These are phyloP conservation scores for Calephelis nemesis DNA, from an alignment of 1,140 invertebrate species.

Conservation along the genomic window DNA sequence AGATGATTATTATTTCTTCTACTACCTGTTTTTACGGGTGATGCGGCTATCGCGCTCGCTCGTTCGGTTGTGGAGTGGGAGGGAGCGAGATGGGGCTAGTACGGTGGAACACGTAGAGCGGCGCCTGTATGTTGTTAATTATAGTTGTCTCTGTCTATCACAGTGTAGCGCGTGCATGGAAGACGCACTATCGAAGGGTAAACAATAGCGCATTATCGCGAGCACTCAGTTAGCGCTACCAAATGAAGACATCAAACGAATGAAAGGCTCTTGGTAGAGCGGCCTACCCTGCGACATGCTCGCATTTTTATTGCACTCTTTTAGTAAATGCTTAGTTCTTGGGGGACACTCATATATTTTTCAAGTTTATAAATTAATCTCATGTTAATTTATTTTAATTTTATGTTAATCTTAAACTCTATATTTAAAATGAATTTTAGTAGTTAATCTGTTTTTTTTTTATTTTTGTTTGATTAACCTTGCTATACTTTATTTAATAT, in stretches of 20 bases:
- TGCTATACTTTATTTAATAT: no score
- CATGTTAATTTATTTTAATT: neutral
- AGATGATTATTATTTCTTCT: slow-evolving; percentile 81
- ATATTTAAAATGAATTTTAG: neutral
- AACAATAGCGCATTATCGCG: slow-evolving; percentile 77
- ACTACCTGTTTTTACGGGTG: slow-evolving; percentile 78
- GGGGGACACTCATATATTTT: slow-evolving; percentile 27
- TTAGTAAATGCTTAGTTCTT: slow-evolving; percentile 67
- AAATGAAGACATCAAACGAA: slow-evolving; percentile 78
- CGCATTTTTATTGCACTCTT: slow-evolving; percentile 74
- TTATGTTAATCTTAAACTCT: neutral
- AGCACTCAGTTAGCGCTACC: slow-evolving; percentile 63
- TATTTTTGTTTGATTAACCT: no score
- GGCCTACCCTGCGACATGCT: slow-evolving; percentile 61
- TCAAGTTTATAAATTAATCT: neutral
- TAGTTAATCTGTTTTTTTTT: neutral
- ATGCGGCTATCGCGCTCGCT: slow-evolving; percentile 51
- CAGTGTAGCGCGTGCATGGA: slow-evolving; percentile 65
- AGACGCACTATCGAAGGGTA: slow-evolving; percentile 73
- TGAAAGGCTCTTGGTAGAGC: slow-evolving; percentile 62
- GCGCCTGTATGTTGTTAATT: slow-evolving; percentile 42
- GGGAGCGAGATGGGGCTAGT: slow-evolving; percentile 49
- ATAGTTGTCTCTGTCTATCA: slow-evolving; percentile 59
- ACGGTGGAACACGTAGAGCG: slow-evolving; percentile 48
- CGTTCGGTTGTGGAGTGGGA: slow-evolving; percentile 24